A percentile compares a stretch with the other conserved stretches of the same genome.
These are phyloP conservation scores for Acheta domesticus DNA, from an alignment of 2,888 invertebrate species.

Conservation along the genomic window DNA sequence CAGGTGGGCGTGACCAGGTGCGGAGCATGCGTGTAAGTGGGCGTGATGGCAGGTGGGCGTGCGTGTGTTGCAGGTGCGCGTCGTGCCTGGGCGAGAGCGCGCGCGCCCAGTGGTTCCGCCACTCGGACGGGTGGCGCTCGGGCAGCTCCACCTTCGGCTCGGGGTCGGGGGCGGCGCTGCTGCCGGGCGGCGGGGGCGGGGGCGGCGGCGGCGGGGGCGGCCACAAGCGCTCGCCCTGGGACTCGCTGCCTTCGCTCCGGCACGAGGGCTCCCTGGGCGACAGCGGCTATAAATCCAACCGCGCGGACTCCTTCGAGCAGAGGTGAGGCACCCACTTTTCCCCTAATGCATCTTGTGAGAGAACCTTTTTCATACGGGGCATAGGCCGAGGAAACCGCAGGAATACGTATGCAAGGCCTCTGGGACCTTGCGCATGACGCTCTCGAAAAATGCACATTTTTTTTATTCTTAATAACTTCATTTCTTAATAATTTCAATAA, in stretches of 20 bases:
- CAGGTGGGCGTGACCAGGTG: no score
- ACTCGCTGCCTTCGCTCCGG: slow-evolving; percentile 77
- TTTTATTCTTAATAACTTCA: no score
- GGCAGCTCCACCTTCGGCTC: slow-evolving; percentile 68
- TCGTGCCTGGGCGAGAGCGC: slow-evolving; percentile 88
- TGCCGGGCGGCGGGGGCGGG: slow-evolving; percentile 44
- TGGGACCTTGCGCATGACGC: no score
- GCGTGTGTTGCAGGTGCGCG: slow-evolving; percentile 56
- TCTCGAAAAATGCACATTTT: no score
- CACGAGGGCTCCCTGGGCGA: slow-evolving; percentile 84
- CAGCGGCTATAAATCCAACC: slow-evolving; percentile 80
- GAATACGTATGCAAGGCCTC: no score
- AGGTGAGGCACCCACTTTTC: slow-evolving; percentile 56
- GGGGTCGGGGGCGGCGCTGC: slow-evolving; percentile 49
- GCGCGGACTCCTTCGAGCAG: slow-evolving; percentile 83
- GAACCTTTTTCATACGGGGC: no score
- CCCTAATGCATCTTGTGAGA: not conserved
- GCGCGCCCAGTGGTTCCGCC: slow-evolving; percentile 84
- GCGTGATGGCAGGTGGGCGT: not conserved
- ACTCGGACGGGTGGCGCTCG: slow-evolving; percentile 83
- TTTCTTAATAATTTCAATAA: no score
- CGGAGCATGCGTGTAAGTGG: no score
- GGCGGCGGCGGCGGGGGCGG: slow-evolving; percentile 49
- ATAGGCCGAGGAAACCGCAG: no score
- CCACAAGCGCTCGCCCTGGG: slow-evolving; percentile 82